These are phyloP conservation scores for Dioctria rufipes DNA, from an alignment of 2,888 invertebrate species.

Conservation along the genomic window DNA sequence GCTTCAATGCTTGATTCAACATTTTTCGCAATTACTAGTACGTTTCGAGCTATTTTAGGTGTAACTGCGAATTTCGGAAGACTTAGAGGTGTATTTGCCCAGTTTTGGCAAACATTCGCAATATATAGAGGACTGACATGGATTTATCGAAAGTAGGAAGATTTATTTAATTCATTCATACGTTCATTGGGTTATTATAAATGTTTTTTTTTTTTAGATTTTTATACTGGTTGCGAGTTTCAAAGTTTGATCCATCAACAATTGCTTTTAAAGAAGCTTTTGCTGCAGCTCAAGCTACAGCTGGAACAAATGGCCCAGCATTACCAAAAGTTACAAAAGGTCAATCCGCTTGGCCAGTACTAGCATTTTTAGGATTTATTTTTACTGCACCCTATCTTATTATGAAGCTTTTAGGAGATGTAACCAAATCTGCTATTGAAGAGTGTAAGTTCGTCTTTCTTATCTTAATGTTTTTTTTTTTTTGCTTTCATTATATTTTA, in stretches of 20 bases:
- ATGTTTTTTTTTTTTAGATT: conserved; percentile 62
- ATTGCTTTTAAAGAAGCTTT: conserved; percentile 72
- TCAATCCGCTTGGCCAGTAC: conserved; percentile 86
- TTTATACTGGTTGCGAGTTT: conserved; percentile 68
- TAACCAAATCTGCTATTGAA: conserved; percentile 74
- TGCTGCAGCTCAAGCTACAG: conserved; percentile 69
- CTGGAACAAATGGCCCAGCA: conserved; percentile 69
- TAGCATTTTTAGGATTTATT: conserved; percentile 90
- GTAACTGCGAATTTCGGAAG: conserved; percentile 96
- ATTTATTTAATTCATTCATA: no score
- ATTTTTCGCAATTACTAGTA: conserved; percentile 94
- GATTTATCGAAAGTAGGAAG: conserved; percentile 78
- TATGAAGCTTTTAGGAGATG: conserved; percentile 81
- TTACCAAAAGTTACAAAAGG: conserved; percentile 66
- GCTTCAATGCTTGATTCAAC: conserved; percentile 98
- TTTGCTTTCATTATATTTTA: no score
- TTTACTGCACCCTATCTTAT: conserved; percentile 94
- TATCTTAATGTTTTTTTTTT: neutral
- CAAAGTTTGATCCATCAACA: conserved; percentile 69
- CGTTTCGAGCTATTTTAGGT: conserved; percentile 94
- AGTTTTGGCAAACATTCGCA: conserved; percentile 90
- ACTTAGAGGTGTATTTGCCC: conserved; percentile 85
- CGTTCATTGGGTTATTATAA: no score
- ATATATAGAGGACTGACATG: conserved; percentile 85
- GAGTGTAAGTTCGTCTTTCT: conserved; percentile 73